A percentile compares a stretch with the other conserved stretches of the same genome.
phyloP scores from a whole-genome alignment of 2,797 vertebrate genomes.

The Pelodytes ibericus region DNA sequence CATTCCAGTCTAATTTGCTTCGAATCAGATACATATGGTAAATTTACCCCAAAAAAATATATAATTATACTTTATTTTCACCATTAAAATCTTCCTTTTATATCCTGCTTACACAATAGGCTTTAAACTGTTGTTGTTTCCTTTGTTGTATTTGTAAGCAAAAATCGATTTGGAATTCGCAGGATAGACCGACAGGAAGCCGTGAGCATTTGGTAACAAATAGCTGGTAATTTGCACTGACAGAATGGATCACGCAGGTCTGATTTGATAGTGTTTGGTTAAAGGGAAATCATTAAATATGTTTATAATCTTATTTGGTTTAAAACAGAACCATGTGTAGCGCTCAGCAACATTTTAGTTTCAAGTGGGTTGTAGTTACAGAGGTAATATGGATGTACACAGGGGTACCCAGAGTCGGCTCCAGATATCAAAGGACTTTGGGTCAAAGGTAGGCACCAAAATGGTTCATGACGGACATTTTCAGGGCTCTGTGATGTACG shows the following conservation, averaged over 20 bases:
- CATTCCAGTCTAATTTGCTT: slow-evolving; percentile 14
- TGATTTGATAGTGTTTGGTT: not conserved
- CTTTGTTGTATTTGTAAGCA: not conserved
- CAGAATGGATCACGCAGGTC: not conserved
- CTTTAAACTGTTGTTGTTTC: not conserved
- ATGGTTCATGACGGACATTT: too few relatives aligned
- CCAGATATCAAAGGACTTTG: too few relatives aligned
- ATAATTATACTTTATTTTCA: not conserved
- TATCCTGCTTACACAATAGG: not conserved
- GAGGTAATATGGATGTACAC: too few relatives aligned
- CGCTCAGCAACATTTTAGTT: not conserved
- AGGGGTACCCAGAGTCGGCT: too few relatives aligned
- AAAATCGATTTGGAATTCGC: slow-evolving; percentile 16
- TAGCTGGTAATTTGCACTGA: not conserved
- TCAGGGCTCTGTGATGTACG: too few relatives aligned
- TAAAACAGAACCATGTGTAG: not conserved
- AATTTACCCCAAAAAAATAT: not conserved
- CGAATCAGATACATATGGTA: slow-evolving; percentile 39
- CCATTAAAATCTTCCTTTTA: not conserved
- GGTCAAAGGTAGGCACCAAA: too few relatives aligned
- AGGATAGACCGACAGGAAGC: not conserved
- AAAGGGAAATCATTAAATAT: not conserved
- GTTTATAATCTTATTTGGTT: not conserved
- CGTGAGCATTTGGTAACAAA: slow-evolving; percentile 2
- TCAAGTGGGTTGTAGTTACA: not conserved